A percentile compares a stretch with the other conserved stretches of the same genome.
Conservation (phyloP, 2,797 vertebrate species). For the Aeoliscus strigatus region DNA sequence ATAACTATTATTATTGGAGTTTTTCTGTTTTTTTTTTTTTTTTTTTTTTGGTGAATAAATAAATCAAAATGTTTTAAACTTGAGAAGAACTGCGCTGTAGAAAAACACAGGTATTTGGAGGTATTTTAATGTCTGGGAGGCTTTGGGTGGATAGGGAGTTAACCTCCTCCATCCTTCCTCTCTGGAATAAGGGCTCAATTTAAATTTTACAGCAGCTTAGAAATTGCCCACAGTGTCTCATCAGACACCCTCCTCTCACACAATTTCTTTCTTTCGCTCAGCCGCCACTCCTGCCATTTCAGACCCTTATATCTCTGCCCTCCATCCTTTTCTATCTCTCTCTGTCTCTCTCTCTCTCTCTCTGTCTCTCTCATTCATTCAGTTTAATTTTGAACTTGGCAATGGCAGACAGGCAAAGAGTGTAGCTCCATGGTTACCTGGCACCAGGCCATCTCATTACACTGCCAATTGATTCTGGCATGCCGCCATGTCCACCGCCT, state of each 20-base stretch:
- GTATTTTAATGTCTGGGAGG: conserved; percentile 28
- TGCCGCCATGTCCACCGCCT: conserved; percentile 74
- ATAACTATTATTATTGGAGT: too few species aligned
- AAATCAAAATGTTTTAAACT: too few species aligned
- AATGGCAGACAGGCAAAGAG: conserved; percentile 75
- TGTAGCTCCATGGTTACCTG: conserved; percentile 84
- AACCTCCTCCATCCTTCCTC: conserved; percentile 30
- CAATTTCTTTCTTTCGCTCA: conserved; percentile 55
- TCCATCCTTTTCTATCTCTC: conserved; percentile 41
- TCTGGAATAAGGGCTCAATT: conserved; percentile 54
- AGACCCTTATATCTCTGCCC: conserved; percentile 57
- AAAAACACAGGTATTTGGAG: conserved; percentile 47
- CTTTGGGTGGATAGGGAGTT: conserved; percentile 30
- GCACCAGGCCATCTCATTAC: conserved; percentile 84
- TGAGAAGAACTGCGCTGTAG: too few species aligned
- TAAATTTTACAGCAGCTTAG: conserved; percentile 52
- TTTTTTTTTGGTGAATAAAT: too few species aligned
- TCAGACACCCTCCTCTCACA: conserved; percentile 57
- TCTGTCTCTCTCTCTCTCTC: conserved; percentile 37
- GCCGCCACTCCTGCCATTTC: conserved; percentile 62
- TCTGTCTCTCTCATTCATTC: conserved; percentile 68
- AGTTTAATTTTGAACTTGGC: conserved; percentile 80
- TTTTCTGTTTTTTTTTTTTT: conserved; percentile 26
- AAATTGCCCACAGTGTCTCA: conserved; percentile 52
- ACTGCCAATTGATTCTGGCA: conserved; percentile 85